These are phyloP conservation scores for Mesocentrotus franciscanus DNA, from an alignment of 53 echinoderm and acorn worm genomes.

Conservation along the genomic window DNA sequence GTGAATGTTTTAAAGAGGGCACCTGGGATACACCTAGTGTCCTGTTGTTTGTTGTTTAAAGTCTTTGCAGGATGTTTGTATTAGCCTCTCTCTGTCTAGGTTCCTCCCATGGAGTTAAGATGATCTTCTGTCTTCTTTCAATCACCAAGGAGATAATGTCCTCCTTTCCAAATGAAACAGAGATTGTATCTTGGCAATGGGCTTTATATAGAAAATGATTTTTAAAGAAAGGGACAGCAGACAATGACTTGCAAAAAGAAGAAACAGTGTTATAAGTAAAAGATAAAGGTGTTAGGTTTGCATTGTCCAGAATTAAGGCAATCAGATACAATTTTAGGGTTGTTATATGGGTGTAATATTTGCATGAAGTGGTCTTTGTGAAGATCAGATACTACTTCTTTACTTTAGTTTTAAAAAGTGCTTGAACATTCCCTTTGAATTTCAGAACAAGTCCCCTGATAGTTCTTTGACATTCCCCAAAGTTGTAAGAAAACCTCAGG, in stretches of 20 bases:
- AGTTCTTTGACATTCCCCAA: not conserved
- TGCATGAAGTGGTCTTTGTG: not conserved
- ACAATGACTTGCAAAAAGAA: not conserved
- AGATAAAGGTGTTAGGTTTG: not conserved
- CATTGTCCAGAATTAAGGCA: not conserved
- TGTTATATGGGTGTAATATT: not conserved
- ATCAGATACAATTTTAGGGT: not conserved
- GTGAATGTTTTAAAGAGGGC: not conserved
- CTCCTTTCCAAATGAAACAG: not conserved
- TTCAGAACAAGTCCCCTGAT: not conserved
- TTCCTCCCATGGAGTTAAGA: not conserved
- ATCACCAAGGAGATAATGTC: not conserved
- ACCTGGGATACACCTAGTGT: not conserved
- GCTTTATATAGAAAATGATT: not conserved
- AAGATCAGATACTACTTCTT: not conserved
- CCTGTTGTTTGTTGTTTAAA: not conserved
- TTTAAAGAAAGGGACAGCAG: not conserved
- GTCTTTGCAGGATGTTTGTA: not conserved
- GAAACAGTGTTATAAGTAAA: not conserved
- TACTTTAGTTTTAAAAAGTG: not conserved
- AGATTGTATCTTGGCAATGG: not conserved
- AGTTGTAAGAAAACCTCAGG: conserved; percentile 31
- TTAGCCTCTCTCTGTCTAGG: not conserved
- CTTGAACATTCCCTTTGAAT: not conserved
- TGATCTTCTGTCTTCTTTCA: not conserved